Conservation (phyloP, 1,140 invertebrate genomes). For the Helicoverpa armigera region DNA sequence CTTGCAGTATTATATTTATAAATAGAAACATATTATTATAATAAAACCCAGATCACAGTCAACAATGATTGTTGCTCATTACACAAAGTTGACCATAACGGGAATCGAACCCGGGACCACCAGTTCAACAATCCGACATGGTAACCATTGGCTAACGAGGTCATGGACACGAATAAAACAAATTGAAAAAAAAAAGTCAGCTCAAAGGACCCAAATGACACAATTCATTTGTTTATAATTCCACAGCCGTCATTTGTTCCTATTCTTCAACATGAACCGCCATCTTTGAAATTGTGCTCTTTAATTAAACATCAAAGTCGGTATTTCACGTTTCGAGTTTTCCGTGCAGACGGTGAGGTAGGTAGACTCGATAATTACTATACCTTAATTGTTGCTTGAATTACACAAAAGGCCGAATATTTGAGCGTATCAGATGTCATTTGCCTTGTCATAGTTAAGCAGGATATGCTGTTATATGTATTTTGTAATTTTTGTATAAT, state of each 20-base stretch:
- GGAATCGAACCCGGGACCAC: no score
- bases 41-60: no score
- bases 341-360: slow-evolving; percentile 33
- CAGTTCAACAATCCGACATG: no score
- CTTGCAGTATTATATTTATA: no score
- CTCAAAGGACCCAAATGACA: no score
- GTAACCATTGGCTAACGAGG: no score
- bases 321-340: slow-evolving; percentile 17
- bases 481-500: not conserved
- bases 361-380: slow-evolving; percentile 41
- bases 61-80: no score
- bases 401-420: not conserved
- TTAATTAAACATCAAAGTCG: slow-evolving; percentile 49
- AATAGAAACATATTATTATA: no score
- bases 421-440: not conserved
- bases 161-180: not conserved
- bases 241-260: not conserved
- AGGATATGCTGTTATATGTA: no score
- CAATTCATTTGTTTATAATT: slow-evolving; percentile 5
- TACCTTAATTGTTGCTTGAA: slow-evolving; percentile 33
- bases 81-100: no score
- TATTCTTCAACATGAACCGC: not conserved
- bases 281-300: slow-evolving; percentile 44
- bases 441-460: not conserved
- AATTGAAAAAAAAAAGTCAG: not conserved